Evolutionary conservation across 2,888 invertebrate genomes (phyloP).

Genomic region (Opisthograptis luteolata): DNA sequence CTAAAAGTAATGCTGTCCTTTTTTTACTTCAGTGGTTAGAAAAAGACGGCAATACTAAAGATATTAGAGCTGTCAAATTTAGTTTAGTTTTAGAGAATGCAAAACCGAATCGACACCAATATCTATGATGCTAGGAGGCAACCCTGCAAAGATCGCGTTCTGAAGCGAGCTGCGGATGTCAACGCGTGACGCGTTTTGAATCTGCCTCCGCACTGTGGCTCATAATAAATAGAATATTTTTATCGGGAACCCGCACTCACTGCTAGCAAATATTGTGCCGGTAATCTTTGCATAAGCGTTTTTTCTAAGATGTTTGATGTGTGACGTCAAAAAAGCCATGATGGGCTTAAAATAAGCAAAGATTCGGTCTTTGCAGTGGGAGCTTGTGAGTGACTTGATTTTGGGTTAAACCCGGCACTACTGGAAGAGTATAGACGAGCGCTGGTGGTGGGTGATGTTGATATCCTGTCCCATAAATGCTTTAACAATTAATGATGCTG

Average conservation of each 20-base stretch:
- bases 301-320: slow-evolving; percentile 23
- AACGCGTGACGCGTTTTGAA: slow-evolving; percentile 78
- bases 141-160: slow-evolving; percentile 52
- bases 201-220: slow-evolving; percentile 58
- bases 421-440: too few species aligned
- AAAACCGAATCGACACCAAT: too few species aligned
- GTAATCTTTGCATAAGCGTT: slow-evolving; percentile 47
- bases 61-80: too few species aligned
- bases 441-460: too few species aligned
- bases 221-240: slow-evolving; percentile 83
- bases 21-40: too few species aligned
- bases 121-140: slow-evolving; percentile 31
- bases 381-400: too few species aligned
- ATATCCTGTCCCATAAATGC: too few species aligned
- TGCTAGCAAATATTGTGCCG: slow-evolving; percentile 69
- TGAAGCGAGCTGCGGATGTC: slow-evolving; percentile 66
- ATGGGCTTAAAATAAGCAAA: slow-evolving; percentile 9
- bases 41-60: too few species aligned
- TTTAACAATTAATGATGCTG: too few species aligned
- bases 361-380: not conserved
- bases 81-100: too few species aligned
- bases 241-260: slow-evolving; percentile 76
- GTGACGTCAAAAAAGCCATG: slow-evolving; percentile 4
- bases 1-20: too few species aligned
- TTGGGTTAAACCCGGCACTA: too few species aligned